phyloP scores from a whole-genome alignment of 2,797 vertebrate species.

The Amblyraja radiata region DNA sequence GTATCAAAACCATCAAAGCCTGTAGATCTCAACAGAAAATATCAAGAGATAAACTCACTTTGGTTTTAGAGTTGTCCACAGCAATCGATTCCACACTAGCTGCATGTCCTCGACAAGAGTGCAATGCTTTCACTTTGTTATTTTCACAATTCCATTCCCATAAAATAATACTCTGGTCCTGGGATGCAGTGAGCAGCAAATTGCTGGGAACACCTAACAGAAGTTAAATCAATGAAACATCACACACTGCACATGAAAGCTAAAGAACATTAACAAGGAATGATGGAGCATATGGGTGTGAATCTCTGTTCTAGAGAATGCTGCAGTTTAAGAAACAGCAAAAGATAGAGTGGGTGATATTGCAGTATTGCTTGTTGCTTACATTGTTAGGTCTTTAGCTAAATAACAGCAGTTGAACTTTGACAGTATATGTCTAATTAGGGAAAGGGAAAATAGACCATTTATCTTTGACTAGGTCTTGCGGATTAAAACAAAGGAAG shows the following conservation, averaged over 20 bases:
- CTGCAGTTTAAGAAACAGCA: no score
- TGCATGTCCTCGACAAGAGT: conserved; percentile 87
- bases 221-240: conserved; percentile 1
- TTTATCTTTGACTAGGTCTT: no score
- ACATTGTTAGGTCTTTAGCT: no score
- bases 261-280: neutral
- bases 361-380: no score
- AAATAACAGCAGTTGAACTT: no score
- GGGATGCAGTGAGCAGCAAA: conserved; percentile 80
- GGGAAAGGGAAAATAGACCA: no score
- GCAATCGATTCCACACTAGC: conserved; percentile 83
- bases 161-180: conserved; percentile 86
- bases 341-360: no score
- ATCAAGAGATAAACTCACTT: conserved; percentile 57
- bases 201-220: conserved; percentile 61
- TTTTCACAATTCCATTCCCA: conserved; percentile 94
- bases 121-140: conserved; percentile 80
- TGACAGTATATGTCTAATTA: no score
- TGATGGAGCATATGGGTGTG: neutral
- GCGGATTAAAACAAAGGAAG: no score
- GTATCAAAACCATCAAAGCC: neutral
- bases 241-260: neutral
- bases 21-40: neutral
- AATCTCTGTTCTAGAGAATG: no score
- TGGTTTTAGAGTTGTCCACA: conserved; percentile 72